A percentile compares a stretch with the other conserved stretches of the same genome.
Evolutionary conservation across 2,113 vertebrate species (phyloP).

Genomic region (Dicentrarchus labrax): DNA sequence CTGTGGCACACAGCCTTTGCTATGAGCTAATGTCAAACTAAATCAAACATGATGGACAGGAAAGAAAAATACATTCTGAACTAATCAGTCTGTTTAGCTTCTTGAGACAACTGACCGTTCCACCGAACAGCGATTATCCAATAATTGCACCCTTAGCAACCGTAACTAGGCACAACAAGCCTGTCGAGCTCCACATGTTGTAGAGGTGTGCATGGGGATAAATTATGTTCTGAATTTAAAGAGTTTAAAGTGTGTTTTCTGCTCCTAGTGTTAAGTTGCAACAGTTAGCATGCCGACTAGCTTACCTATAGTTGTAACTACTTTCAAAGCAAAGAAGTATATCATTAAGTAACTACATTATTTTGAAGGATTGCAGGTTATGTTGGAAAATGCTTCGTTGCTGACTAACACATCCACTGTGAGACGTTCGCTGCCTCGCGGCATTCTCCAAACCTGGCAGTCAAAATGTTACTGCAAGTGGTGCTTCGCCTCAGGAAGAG

Average conservation of each 20-base stretch:
- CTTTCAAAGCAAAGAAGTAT: not conserved
- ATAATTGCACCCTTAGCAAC: not conserved
- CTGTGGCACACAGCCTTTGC: not conserved
- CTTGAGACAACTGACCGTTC: not conserved
- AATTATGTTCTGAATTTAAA: not conserved
- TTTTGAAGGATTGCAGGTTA: not conserved
- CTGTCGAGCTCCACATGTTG: not conserved
- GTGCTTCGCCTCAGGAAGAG: no score
- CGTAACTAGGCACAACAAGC: not conserved
- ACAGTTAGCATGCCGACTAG: not conserved
- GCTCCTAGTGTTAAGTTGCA: not conserved
- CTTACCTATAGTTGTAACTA: not conserved
- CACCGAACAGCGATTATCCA: not conserved
- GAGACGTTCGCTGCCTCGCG: not conserved
- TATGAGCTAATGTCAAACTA: constrained; percentile 25
- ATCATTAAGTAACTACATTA: not conserved
- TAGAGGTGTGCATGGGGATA: not conserved
- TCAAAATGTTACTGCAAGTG: no score
- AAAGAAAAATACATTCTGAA: constrained; percentile 30
- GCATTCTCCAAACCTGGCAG: no score
- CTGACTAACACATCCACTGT: not conserved
- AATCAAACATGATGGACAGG: constrained; percentile 32
- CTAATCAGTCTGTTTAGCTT: constrained; percentile 18
- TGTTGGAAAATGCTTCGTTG: not conserved
- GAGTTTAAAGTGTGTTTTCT: not conserved